Evolutionary conservation across 2,797 vertebrate species (phyloP), one percentile per base, ranked within the genome.

Genomic region (Austrolebias charrua): DNA sequence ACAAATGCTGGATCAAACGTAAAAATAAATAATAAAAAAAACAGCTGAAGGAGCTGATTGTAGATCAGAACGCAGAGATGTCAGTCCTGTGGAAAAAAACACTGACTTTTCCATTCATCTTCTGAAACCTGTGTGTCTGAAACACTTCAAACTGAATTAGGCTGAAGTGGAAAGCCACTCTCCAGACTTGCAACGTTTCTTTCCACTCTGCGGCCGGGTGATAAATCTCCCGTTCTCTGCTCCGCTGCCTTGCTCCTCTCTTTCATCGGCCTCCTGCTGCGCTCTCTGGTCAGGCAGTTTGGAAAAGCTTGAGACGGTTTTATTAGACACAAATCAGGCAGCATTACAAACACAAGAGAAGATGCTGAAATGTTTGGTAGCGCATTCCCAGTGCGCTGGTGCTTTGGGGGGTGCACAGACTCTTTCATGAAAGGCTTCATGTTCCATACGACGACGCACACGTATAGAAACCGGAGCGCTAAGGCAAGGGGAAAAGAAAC

Each of bases 121-220:
- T 74, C 61, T 55, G 66, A 58, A 70, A 63, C 61, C 68, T 1
- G 11, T 73, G 79, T 78, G 82, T 83, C 72, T 75, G 62, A 75
- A 79, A 83, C 77, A 73, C 85, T 88, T 86, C 87, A 83, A 78
- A 83, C 76, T 80, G 77, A 83, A 83, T 88, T 86, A 85, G 62
- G 77, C 46, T 82, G 76, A 74, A 81, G 80, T 81, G 84, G 79
- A 83, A 84, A 81, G 40, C 78, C 46, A 38, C 85, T 76, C 66
- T 77, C 62, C 55, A 78, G 71, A 75, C 80, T 19, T 66, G 74
- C 79, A 72, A 76, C 66, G 65, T 74, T 77, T 70, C 77, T 83
- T 83, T 86, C 86, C 83, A 80, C 83, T 79, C 69, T 44, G 65
- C 2, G 38, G 61, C 71, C 5, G 52, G 61, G 76, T 54, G 81